Percentiles rank a stretch among this genome's conserved stretches.
These are phyloP conservation scores for Python bivittatus DNA, from an alignment of 2,113 vertebrate genomes.

Conservation along the genomic window DNA sequence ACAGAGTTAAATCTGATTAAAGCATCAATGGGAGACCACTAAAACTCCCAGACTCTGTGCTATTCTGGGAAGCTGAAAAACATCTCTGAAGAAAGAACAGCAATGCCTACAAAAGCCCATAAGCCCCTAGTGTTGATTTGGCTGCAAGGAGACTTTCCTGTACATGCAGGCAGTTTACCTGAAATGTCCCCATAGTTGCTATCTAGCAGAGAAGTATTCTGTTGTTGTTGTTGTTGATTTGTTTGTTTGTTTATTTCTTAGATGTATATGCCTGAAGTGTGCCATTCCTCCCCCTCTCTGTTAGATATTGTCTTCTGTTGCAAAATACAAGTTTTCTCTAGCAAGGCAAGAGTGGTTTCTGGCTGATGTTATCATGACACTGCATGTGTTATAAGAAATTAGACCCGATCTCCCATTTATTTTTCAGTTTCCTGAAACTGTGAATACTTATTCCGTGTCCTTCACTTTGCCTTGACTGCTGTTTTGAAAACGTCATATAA, in stretches of 20 bases:
- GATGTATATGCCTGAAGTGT: background rate
- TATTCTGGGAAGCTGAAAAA: background rate
- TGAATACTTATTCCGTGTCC: slow-evolving; percentile 11
- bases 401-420: slow-evolving; percentile 12
- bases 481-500: background rate
- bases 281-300: background rate
- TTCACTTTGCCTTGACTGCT: background rate
- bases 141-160: background rate
- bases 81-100: background rate
- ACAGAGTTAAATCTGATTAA: background rate
- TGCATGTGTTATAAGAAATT: background rate
- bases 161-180: background rate
- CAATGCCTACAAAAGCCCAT: background rate
- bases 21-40: background rate
- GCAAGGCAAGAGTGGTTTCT: background rate
- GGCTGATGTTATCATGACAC: slow-evolving; percentile 15
- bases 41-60: background rate
- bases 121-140: background rate
- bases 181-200: background rate
- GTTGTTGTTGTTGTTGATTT: too few relatives aligned
- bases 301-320: slow-evolving; percentile 7
- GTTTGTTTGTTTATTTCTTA: background rate
- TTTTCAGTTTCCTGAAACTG: slow-evolving; percentile 13
- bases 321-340: slow-evolving; percentile 12
- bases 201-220: background rate